Evolutionary conservation across 2,888 invertebrate species (phyloP).

Genomic region (Drosophila anceps): DNA sequence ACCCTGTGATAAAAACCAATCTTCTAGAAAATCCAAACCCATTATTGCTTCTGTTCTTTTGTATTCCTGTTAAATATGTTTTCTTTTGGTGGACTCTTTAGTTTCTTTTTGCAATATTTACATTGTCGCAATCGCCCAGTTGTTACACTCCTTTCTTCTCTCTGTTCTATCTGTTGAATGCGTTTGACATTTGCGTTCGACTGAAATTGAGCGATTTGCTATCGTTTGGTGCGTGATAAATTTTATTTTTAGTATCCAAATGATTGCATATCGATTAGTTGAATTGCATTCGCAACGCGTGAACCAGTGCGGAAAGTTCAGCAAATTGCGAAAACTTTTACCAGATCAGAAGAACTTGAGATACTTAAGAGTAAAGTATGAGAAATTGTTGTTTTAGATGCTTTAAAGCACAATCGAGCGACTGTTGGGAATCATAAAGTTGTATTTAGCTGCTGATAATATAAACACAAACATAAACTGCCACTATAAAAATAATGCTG

Average conservation of each 20-base stretch:
- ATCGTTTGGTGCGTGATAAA: constrained; percentile 66
- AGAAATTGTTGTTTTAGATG: neutral
- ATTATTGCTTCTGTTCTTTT: constrained; percentile 58
- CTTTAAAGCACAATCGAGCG: neutral
- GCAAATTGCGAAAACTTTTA: neutral
- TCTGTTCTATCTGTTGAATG: constrained; percentile 32
- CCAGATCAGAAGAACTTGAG: constrained; percentile 7
- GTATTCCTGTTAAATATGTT: constrained; percentile 44
- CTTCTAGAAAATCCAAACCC: constrained; percentile 85
- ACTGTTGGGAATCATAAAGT: neutral
- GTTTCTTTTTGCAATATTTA: constrained; percentile 53
- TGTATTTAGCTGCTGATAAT: neutral
- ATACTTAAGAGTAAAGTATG: neutral
- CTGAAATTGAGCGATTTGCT: constrained; percentile 45
- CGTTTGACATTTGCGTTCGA: constrained; percentile 63
- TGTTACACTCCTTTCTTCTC: constrained; percentile 19
- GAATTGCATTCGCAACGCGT: constrained; percentile 23
- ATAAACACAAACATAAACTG: neutral
- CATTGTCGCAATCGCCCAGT: constrained; percentile 49
- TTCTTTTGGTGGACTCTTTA: constrained; percentile 52
- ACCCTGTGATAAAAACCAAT: constrained; percentile 85
- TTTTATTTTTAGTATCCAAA: constrained; percentile 53
- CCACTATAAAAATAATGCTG: neutral
- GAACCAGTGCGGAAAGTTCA: constrained; percentile 23
- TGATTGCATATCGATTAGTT: constrained; percentile 66